Evolutionary conservation across 1,140 invertebrate species (phyloP).

Genomic region (Reticulitermes speratus): DNA sequence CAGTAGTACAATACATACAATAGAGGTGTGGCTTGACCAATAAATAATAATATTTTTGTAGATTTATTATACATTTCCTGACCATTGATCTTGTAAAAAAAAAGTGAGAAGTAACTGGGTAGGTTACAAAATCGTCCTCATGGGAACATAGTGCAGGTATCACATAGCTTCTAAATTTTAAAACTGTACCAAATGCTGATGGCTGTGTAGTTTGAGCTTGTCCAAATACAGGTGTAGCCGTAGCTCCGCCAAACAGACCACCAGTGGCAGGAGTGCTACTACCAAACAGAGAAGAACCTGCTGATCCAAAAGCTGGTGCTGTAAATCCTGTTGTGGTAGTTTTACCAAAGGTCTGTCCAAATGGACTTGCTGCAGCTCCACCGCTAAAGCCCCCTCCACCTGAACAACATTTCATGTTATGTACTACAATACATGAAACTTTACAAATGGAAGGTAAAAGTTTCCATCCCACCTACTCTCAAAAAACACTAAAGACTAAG

Average conservation of each 20-base stretch:
- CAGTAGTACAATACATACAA: too few relatives aligned
- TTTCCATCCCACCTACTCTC: not conserved
- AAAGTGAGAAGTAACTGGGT: not conserved
- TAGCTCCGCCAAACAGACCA: slow-evolving; percentile 53
- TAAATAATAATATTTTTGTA: not conserved
- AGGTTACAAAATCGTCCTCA: not conserved
- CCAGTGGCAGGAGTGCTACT: slow-evolving; percentile 51
- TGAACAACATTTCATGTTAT: not conserved
- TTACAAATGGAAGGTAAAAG: not conserved
- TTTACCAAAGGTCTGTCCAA: slow-evolving; percentile 54
- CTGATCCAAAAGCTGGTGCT: slow-evolving; percentile 55
- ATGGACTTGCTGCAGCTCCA: slow-evolving; percentile 42
- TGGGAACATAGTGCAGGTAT: not conserved
- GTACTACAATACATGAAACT: not conserved
- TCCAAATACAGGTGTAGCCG: slow-evolving; percentile 46
- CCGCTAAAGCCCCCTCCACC: slow-evolving; percentile 27
- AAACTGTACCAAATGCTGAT: slow-evolving; percentile 37
- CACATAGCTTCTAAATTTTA: not conserved
- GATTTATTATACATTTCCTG: not conserved
- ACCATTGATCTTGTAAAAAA: not conserved
- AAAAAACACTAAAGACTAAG: not conserved
- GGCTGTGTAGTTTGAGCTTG: slow-evolving; percentile 39
- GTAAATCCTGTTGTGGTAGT: slow-evolving; percentile 52
- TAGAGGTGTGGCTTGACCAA: too few relatives aligned
- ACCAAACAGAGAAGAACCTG: slow-evolving; percentile 56